Evolutionary conservation across 2,113 vertebrate species (phyloP).

Genomic region (Pteropus alecto): DNA sequence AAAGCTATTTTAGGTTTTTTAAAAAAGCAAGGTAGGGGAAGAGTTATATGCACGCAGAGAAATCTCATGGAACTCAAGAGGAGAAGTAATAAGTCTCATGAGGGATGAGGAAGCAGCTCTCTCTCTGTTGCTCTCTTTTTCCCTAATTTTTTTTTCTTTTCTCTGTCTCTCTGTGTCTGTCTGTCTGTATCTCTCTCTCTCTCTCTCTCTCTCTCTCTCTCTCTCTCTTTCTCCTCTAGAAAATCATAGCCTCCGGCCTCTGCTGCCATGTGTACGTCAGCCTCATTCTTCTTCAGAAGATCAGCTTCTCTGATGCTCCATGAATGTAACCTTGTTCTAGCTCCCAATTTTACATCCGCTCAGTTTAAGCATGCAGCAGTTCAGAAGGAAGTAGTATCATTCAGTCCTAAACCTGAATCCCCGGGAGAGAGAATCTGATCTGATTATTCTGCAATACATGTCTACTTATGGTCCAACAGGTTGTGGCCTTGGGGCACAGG

Average conservation of each 20-base stretch:
- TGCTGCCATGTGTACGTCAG: neutral
- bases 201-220: neutral
- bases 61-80: slow-evolving; percentile 40
- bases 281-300: neutral
- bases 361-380: neutral
- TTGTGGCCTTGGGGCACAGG: neutral
- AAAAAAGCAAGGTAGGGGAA: neutral
- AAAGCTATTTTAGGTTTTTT: slow-evolving; percentile 36
- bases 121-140: neutral
- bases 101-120: slow-evolving; percentile 11
- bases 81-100: slow-evolving; percentile 66
- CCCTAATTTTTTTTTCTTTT: neutral
- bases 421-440: neutral
- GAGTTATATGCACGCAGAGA: slow-evolving; percentile 31
- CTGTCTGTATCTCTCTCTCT: too few relatives aligned
- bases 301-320: neutral
- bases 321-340: neutral
- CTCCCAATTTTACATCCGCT: neutral
- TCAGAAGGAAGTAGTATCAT: neutral
- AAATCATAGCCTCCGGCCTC: neutral
- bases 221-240: neutral
- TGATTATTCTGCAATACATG: neutral
- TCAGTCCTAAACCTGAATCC: neutral
- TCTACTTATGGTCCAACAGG: neutral
- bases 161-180: neutral